A percentile compares a stretch with the other conserved stretches of the same genome.
phyloP scores from a whole-genome alignment of 2,888 invertebrate genomes.

The Clistopyga incitator region DNA sequence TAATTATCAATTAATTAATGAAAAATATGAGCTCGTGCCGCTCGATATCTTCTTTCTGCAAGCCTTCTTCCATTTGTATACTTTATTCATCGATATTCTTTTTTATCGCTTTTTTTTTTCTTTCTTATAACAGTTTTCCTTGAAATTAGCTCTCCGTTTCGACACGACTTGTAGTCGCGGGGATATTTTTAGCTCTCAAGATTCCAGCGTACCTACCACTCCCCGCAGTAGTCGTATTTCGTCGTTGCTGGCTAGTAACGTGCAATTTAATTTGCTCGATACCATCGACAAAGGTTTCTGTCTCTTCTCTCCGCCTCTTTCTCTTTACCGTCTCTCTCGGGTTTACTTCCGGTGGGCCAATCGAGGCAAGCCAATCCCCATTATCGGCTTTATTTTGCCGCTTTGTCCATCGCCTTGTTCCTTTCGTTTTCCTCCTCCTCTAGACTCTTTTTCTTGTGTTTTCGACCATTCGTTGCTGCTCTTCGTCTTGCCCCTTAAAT shows the following conservation, averaged over 20 bases:
- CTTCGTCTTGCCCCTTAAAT: slow-evolving; percentile 25
- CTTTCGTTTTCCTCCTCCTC: slow-evolving; percentile 8
- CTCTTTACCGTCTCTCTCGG: slow-evolving; percentile 26
- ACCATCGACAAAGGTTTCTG: slow-evolving; percentile 53
- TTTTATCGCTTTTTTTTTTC: not conserved
- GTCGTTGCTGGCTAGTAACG: slow-evolving; percentile 42
- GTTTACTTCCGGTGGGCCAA: slow-evolving; percentile 57
- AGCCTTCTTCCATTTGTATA: not conserved
- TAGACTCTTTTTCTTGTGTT: not conserved
- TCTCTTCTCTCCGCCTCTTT: not conserved
- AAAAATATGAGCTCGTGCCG: not conserved
- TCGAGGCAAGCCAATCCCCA: slow-evolving; percentile 56
- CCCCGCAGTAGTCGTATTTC: slow-evolving; percentile 29
- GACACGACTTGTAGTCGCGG: slow-evolving; percentile 3
- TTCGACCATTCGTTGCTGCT: slow-evolving; percentile 4
- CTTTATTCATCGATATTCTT: not conserved
- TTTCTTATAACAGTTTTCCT: slow-evolving; percentile 4
- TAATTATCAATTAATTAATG: slow-evolving; percentile 21
- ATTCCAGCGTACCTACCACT: slow-evolving; percentile 18
- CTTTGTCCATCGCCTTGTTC: slow-evolving; percentile 5
- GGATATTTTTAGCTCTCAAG: slow-evolving; percentile 34
- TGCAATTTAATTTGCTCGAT: slow-evolving; percentile 65
- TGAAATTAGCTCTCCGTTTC: slow-evolving; percentile 3
- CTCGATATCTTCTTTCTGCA: not conserved
- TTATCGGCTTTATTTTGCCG: slow-evolving; percentile 61